Conservation (phyloP, 1,140 invertebrate species). For the Ganaspis sp. region DNA sequence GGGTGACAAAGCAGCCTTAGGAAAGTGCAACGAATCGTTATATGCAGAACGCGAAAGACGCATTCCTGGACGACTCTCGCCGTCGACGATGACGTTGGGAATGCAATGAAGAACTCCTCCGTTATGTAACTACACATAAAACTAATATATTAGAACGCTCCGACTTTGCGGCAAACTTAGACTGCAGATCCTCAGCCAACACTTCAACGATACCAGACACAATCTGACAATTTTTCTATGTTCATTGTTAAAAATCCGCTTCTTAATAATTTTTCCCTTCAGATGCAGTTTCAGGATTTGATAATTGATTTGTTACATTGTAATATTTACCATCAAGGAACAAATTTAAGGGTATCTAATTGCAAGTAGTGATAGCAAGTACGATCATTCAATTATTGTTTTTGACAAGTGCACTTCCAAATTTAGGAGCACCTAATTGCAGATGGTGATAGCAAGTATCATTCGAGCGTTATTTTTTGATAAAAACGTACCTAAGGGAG, state of each 20-base stretch:
- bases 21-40: constrained; percentile 51
- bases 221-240: neutral
- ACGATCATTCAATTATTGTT: no score
- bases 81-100: constrained; percentile 62
- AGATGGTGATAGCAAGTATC: no score
- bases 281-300: no score
- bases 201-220: constrained; percentile 3
- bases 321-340: no score
- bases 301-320: no score
- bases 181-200: constrained; percentile 57
- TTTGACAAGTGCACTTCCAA: no score
- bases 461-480: no score
- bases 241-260: neutral
- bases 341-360: no score
- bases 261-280: neutral
- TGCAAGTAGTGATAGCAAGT: no score
- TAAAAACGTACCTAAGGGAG: no score
- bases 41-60: constrained; percentile 45
- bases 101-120: constrained; percentile 61
- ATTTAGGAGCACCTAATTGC: no score
- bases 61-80: constrained; percentile 59
- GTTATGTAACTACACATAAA: constrained; percentile 68
- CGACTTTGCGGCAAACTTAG: constrained; percentile 64
- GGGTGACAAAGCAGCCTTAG: constrained; percentile 50
- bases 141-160: constrained; percentile 66